A percentile compares a stretch with the other conserved stretches of the same genome.
These are phyloP conservation scores for Notocelia uddmanniana DNA, from an alignment of 2,888 invertebrate genomes.

Conservation along the genomic window DNA sequence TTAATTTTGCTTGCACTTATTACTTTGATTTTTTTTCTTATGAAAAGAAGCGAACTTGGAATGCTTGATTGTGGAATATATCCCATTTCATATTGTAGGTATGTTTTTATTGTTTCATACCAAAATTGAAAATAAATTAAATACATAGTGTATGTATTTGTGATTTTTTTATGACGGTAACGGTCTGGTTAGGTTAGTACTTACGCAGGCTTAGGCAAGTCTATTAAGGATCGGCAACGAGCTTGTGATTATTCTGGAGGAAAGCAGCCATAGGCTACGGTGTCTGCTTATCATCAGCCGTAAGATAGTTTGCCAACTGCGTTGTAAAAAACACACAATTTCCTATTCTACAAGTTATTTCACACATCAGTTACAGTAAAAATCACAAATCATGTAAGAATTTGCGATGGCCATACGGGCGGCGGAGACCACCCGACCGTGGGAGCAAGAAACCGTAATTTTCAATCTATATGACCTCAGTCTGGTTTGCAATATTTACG, in stretches of 20 bases:
- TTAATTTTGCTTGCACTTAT: constrained; percentile 2
- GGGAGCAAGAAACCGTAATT: constrained; percentile 40
- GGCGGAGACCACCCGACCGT: constrained; percentile 42
- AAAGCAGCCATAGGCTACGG: no score
- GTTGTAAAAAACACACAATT: no score
- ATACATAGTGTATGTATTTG: no score
- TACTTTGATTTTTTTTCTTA: background rate
- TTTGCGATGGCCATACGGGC: constrained; percentile 25
- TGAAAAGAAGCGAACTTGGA: background rate
- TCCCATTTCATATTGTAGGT: background rate
- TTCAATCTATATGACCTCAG: constrained; percentile 31
- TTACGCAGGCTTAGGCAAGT: no score
- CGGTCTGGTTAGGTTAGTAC: no score
- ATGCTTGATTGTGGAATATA: background rate
- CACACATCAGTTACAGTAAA: constrained; percentile 11
- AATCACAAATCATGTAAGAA: constrained; percentile 37
- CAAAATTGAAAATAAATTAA: no score
- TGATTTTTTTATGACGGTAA: no score
- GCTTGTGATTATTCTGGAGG: no score
- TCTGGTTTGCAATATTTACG: constrained; percentile 23
- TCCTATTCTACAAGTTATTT: background rate
- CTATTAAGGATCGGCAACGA: no score
- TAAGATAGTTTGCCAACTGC: no score
- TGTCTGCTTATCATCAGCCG: no score
- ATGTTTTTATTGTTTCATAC: no score